Percentiles rank a stretch among this genome's conserved stretches.
Evolutionary conservation across 2,888 invertebrate species (phyloP).

Genomic region (Caenorhabditis drosophilae): DNA sequence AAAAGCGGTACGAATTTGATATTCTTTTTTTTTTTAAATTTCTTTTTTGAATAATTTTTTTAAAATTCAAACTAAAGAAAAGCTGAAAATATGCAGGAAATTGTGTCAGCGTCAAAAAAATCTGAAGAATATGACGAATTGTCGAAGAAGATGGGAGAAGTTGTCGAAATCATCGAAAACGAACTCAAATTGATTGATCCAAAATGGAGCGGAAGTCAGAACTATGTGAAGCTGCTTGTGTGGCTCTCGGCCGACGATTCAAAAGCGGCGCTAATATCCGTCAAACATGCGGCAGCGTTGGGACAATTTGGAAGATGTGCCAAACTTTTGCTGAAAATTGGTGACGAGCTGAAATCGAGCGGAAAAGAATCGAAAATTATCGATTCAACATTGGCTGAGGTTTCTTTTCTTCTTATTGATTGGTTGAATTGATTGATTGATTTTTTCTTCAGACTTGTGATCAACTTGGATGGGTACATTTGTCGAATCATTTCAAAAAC

Average conservation of each 20-base stretch:
- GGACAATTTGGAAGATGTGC: constrained; percentile 83
- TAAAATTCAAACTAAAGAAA: no score
- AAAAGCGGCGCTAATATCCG: constrained; percentile 80
- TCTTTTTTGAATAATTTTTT: no score
- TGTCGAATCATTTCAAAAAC: constrained; percentile 74
- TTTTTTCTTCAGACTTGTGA: constrained; percentile 74
- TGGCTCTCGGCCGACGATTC: constrained; percentile 81
- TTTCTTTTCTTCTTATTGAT: constrained; percentile 6
- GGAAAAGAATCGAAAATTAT: constrained; percentile 37
- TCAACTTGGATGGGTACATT: constrained; percentile 79
- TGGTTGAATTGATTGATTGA: not conserved
- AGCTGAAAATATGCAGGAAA: constrained; percentile 1
- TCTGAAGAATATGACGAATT: constrained; percentile 6
- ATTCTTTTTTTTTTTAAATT: not conserved
- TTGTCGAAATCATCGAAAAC: constrained; percentile 72
- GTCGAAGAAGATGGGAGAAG: constrained; percentile 69
- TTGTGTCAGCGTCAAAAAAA: constrained; percentile 12
- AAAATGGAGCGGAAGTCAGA: constrained; percentile 22
- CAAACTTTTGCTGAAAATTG: constrained; percentile 71
- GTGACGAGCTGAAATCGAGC: constrained; percentile 75
- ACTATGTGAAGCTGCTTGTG: constrained; percentile 75
- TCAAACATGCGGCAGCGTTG: constrained; percentile 79
- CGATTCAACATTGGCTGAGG: constrained; percentile 47
- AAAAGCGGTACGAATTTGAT: constrained; percentile 8
- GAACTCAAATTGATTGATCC: constrained; percentile 21